These are phyloP conservation scores for Eupithecia vulgata DNA, from an alignment of 2,888 invertebrate species.

Conservation along the genomic window DNA sequence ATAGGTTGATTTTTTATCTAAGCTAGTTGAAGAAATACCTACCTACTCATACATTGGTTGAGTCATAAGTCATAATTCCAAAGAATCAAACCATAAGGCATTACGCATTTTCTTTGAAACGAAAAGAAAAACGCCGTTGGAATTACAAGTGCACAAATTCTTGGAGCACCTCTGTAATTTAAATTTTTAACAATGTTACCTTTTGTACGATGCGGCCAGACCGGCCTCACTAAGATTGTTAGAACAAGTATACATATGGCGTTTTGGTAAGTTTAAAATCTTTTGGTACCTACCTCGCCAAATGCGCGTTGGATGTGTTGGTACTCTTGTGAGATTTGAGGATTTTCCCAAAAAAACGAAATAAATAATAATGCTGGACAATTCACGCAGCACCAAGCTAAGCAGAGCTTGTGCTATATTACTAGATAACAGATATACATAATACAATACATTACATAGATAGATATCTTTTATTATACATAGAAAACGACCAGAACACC, in stretches of 20 bases:
- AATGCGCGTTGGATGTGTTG: too few relatives aligned
- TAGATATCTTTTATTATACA: too few relatives aligned
- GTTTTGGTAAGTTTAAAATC: background rate
- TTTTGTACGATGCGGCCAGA: background rate
- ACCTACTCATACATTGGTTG: background rate
- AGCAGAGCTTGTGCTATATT: too few relatives aligned
- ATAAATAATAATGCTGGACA: too few relatives aligned
- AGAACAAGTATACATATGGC: background rate
- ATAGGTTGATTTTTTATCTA: background rate
- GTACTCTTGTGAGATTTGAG: background rate
- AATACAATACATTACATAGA: too few relatives aligned
- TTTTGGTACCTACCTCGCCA: too few relatives aligned
- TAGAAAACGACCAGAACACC: too few relatives aligned
- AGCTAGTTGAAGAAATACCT: background rate
- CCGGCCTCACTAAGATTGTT: background rate
- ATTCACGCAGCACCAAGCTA: too few relatives aligned
- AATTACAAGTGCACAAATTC: conserved; percentile 16
- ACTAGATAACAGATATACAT: too few relatives aligned
- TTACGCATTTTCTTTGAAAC: conserved; percentile 33
- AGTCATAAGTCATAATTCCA: conserved; percentile 45
- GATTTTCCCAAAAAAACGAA: too few relatives aligned
- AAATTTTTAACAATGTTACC: background rate
- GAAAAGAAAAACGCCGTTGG: conserved; percentile 26
- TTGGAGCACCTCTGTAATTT: conserved; percentile 1
- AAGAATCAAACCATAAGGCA: conserved; percentile 42